phyloP scores from a whole-genome alignment of 1,140 invertebrate species.

The Drosophila arizonae region DNA sequence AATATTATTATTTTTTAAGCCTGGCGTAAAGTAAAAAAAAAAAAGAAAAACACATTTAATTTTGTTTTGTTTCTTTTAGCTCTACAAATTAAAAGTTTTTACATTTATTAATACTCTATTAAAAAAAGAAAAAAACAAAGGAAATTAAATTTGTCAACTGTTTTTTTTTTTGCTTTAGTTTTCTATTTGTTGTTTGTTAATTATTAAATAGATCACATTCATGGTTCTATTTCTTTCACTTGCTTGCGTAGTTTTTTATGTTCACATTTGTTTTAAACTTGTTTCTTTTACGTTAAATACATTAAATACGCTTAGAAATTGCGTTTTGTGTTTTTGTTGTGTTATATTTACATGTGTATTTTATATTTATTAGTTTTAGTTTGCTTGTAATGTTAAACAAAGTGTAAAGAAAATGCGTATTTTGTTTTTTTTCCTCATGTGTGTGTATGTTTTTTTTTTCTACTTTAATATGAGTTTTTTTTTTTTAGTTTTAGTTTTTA shows the following conservation, averaged over 20 bases:
- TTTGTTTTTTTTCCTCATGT: background rate
- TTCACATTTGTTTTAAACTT: conserved; percentile 67
- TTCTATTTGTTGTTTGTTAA: conserved; percentile 31
- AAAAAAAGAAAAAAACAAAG: conserved; percentile 9
- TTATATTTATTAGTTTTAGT: background rate
- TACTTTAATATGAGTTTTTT: conserved; percentile 13
- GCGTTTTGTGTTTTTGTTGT: conserved; percentile 29
- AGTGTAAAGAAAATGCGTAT: conserved; percentile 10
- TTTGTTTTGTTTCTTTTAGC: conserved; percentile 34
- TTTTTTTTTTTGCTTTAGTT: conserved; percentile 11
- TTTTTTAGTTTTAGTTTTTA: conserved; percentile 3
- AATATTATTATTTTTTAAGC: conserved; percentile 40
- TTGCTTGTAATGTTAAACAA: too few species aligned
- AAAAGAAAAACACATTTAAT: background rate
- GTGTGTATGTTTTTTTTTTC: background rate
- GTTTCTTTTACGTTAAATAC: conserved; percentile 49
- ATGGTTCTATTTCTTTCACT: conserved; percentile 82
- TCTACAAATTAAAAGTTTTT: conserved; percentile 63
- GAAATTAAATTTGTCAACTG: conserved; percentile 30
- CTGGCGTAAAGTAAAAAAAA: conserved; percentile 13
- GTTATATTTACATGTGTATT: conserved; percentile 60
- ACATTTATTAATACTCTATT: conserved; percentile 44
- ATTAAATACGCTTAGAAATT: conserved; percentile 45
- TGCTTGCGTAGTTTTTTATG: conserved; percentile 62
- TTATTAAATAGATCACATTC: conserved; percentile 83